A percentile compares a stretch with the other conserved stretches of the same genome.
Evolutionary conservation across 2,888 invertebrate genomes (phyloP).

Genomic region (Enchytraeus crypticus): DNA sequence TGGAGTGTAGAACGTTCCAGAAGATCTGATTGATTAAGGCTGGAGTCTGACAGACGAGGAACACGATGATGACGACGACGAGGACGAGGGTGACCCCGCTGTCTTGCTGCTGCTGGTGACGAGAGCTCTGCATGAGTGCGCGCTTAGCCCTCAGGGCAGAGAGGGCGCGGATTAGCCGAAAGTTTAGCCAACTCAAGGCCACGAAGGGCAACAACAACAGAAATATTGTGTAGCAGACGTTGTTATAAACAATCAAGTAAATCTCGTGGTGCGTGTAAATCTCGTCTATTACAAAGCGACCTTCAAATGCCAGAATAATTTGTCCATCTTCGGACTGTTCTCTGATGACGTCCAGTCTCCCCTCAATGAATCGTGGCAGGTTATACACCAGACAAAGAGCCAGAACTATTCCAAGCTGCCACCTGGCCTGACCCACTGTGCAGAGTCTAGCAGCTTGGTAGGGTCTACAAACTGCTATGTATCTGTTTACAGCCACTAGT

Average conservation of each 20-base stretch:
- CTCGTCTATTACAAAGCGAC: not conserved
- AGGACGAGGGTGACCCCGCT: constrained; percentile 28
- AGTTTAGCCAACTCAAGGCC: constrained; percentile 22
- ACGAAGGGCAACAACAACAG: constrained; percentile 23
- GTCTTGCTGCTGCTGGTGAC: constrained; percentile 27
- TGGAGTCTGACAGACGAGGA: constrained; percentile 27
- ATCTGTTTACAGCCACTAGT: constrained; percentile 23
- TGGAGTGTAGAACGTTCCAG: constrained; percentile 20
- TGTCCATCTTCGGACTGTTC: not conserved
- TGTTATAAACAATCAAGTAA: constrained; percentile 14
- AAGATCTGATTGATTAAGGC: constrained; percentile 28
- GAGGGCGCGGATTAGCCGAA: constrained; percentile 20
- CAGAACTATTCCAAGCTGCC: constrained; percentile 19
- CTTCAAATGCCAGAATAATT: not conserved
- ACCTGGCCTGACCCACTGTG: constrained; percentile 21
- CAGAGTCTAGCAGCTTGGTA: constrained; percentile 23
- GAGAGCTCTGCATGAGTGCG: constrained; percentile 15
- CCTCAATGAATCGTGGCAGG: constrained; percentile 21
- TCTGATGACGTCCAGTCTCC: not conserved
- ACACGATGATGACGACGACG: constrained; percentile 27
- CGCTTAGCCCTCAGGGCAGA: constrained; percentile 19
- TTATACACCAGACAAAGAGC: constrained; percentile 23
- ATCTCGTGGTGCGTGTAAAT: not conserved
- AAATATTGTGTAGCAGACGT: constrained; percentile 24
- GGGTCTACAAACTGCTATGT: constrained; percentile 26